These are phyloP conservation scores for Phrynocephalus guinanensis DNA, from an alignment of 2,797 vertebrate species.

Conservation along the genomic window DNA sequence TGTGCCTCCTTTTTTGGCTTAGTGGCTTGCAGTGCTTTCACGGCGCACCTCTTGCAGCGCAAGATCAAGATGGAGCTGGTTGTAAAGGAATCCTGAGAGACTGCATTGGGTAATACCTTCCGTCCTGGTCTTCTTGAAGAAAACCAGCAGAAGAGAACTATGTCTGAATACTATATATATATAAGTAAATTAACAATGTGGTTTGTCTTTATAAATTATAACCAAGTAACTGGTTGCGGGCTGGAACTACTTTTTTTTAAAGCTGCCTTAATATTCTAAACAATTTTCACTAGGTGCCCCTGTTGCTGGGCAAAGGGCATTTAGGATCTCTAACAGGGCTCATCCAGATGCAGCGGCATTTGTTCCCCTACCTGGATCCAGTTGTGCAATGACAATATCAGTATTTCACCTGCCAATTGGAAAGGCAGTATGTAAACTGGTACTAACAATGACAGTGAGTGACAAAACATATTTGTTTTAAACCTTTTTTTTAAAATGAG, in stretches of 20 bases:
- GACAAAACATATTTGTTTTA: too few relatives aligned
- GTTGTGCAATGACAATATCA: too few relatives aligned
- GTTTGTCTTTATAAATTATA: conserved; percentile 61
- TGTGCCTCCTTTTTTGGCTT: conserved; percentile 83
- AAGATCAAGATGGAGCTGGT: conserved; percentile 79
- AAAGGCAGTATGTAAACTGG: too few relatives aligned
- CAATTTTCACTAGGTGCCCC: conserved; percentile 56
- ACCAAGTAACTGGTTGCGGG: conserved; percentile 6
- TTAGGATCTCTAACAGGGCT: conserved; percentile 48
- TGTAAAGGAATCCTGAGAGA: conserved; percentile 76
- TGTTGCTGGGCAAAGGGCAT: conserved; percentile 36
- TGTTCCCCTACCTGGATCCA: too few relatives aligned
- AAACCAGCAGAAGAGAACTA: conserved; percentile 51
- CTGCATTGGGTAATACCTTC: fast-evolving
- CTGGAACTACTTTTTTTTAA: conserved; percentile 34
- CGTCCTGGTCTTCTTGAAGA: conserved; percentile 4
- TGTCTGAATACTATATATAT: conserved; percentile 31
- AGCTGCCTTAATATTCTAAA: conserved; percentile 37
- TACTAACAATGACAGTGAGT: too few relatives aligned
- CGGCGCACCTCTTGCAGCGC: conserved; percentile 78
- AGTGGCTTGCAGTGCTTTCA: conserved; percentile 81
- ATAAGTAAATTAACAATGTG: conserved; percentile 53
- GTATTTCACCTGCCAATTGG: too few relatives aligned
- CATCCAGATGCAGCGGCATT: too few relatives aligned
- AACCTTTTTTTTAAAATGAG: too few relatives aligned